Base-by-base conservation (phyloP, 2,797 vertebrate genomes). In the Coregonus suidteri region DNA sequence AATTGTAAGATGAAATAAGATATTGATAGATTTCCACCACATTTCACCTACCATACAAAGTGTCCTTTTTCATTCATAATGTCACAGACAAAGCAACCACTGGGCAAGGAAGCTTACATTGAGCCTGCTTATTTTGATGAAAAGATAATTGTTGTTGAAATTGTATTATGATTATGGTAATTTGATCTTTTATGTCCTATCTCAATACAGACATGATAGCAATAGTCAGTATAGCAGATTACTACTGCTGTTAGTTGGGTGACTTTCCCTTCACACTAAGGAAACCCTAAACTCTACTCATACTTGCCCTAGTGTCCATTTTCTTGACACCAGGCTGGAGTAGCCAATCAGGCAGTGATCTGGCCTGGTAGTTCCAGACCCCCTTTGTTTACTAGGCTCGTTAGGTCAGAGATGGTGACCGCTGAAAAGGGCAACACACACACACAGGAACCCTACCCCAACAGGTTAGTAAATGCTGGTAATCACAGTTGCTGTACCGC, bases 381-480 rank as follows among this genome's bases (percentile, higher is more conserved):
- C 14, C 37, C 25, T 65, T 65, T n/a, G 20, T 68, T 66, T 37
- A 68, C 66, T 68, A 2, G 31, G 14, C 65, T 15, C 41, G 31
- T 47, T 25, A 71, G 69, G 69, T 72, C 71, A 72, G 51, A 72
- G 52, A 25, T 54, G 25, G 71, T 71, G 20, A 77, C 56, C 52
- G 76, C 53, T 64, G 6, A 64, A 73, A 65, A 66, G 34, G 18
- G 34, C 18, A 20, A 65, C 52, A 34, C 5, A 54, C 30, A 25
- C 25, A 68, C 74, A 31, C 64, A 37, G 11, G 20, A n/a, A 67
- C 41, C 30, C 56, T 66, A 13, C 69, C 34, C 6, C 73, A 35
- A 56, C 16, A 34, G 6, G 37, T 86, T 77, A 86, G 81, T 70
- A 37, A 90, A 89, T 68, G 80, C 77, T 91, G 84, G 85, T 88